Percentiles rank a stretch among this genome's conserved stretches.
Conservation (phyloP, 2,797 vertebrate genomes). For the Tenualosa thibaudeaui region DNA sequence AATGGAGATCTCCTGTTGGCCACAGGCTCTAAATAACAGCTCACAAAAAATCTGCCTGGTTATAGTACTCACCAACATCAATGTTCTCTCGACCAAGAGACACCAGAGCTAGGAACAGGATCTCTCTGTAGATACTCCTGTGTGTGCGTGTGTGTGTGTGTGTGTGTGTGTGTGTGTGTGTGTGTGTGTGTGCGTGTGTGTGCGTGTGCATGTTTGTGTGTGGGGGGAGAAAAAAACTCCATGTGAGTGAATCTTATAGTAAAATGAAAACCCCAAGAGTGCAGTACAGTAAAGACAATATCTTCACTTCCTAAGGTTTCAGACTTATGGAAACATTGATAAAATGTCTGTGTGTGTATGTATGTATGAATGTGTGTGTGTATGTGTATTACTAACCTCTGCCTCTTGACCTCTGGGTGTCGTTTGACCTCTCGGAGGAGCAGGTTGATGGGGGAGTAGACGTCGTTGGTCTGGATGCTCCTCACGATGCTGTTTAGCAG, state of each 20-base stretch:
- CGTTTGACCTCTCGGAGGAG: slow-evolving; percentile 78
- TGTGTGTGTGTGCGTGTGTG: background rate
- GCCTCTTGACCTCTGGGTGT: slow-evolving; percentile 78
- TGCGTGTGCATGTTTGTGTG: background rate
- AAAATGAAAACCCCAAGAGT: too few species aligned
- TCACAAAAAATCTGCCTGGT: background rate
- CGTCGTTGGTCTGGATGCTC: slow-evolving; percentile 91
- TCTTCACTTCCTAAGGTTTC: too few species aligned
- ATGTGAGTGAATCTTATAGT: too few species aligned
- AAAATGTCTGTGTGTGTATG: slow-evolving; percentile 61
- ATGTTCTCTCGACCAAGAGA: slow-evolving; percentile 94
- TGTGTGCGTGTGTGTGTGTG: slow-evolving; percentile 23
- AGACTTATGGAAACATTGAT: too few species aligned
- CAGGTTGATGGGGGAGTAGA: slow-evolving; percentile 86
- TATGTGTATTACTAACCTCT: slow-evolving; percentile 76
- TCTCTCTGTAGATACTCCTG: slow-evolving; percentile 94
- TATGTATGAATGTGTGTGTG: slow-evolving; percentile 63
- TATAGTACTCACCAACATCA: slow-evolving; percentile 84
- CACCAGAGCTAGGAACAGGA: slow-evolving; percentile 90
- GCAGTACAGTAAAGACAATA: too few species aligned
- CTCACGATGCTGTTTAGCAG: slow-evolving; percentile 88
- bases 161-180: slow-evolving; percentile 1
- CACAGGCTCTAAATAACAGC: too few species aligned
- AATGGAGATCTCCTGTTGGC: too few species aligned
- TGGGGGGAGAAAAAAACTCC: too few species aligned